Conservation (phyloP, 1,140 invertebrate species). For the Dendrolimus punctatus region DNA sequence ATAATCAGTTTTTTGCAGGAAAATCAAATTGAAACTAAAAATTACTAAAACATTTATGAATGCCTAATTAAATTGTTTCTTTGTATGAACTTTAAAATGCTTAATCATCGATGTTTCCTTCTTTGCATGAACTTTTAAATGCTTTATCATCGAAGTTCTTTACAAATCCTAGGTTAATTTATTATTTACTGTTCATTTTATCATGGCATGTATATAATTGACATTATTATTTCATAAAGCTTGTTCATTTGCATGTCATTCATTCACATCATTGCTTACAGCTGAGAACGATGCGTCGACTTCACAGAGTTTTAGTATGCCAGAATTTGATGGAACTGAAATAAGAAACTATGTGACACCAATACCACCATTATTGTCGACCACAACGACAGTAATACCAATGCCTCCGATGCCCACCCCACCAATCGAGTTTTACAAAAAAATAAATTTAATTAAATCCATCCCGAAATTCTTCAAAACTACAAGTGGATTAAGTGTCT, state of each 20-base stretch:
- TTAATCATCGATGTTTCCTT: too few relatives aligned
- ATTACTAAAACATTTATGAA: too few relatives aligned
- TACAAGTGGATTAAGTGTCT: slow-evolving; percentile 3
- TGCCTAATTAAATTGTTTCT: too few relatives aligned
- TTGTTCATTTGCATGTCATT: slow-evolving; percentile 17
- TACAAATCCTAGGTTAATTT: too few relatives aligned
- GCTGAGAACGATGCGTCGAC: slow-evolving; percentile 37
- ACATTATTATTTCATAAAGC: slow-evolving; percentile 3
- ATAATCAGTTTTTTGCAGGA: too few relatives aligned
- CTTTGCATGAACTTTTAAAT: too few relatives aligned
- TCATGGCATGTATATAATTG: background rate
- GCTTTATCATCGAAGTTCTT: too few relatives aligned
- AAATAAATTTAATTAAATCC: slow-evolving; percentile 31
- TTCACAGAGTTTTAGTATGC: slow-evolving; percentile 28
- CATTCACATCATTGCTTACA: slow-evolving; percentile 51
- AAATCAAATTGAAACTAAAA: too few relatives aligned
- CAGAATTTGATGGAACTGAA: slow-evolving; percentile 20
- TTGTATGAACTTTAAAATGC: too few relatives aligned
- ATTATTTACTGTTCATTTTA: too few relatives aligned
- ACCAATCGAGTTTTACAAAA: slow-evolving; percentile 34
- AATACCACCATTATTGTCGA: slow-evolving; percentile 27
- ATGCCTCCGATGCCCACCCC: slow-evolving; percentile 31
- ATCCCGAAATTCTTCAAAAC: slow-evolving; percentile 36
- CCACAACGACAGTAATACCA: slow-evolving; percentile 29
- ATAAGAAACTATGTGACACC: slow-evolving; percentile 41